Base-by-base conservation (phyloP, 2,888 invertebrate species). In the Tridacna crocea region DNA sequence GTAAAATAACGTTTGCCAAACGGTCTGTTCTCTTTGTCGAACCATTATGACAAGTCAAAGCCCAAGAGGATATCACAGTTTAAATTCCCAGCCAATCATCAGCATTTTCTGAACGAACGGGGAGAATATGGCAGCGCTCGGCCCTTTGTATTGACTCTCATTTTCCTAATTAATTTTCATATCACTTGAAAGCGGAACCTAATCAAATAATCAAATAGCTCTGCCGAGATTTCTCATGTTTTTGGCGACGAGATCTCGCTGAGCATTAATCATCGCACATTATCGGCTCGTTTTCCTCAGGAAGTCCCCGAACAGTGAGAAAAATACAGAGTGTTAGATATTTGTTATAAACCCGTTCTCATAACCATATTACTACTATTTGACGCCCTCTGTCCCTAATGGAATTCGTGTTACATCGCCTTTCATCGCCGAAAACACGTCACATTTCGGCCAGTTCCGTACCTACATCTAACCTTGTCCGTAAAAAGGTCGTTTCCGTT, bases 1-100 rank as follows among this genome's bases (percentile, higher is more conserved):
- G 80, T 85, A 85, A 85, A 85, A 80, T 80, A 77, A 55, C 80
- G 85, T 80, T 85, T 83, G 85, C 83, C 85, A 85, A 85, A 73
- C 79, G 83, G 79, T 85, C 83, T 85, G 85, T 83, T 83, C 85
- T 81, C 74, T 83, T 81, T 85, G 80, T 79, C 60, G 61, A 80
- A 77, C 77, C 83, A 83, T 80, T 79, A 85, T 85, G 85, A 83
- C 85, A 85, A 80, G 83, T 83, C 66, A 46, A 46, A 27, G n/a
- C 46, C 46, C 46, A n/a, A 46, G 66, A 66, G 66, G 66, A 66
- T 36, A 66, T 66, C n/a, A n/a, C 46, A n/a, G 10, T 36, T 36
- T 46, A 66, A 66, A 8, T 15, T 36, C 46, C 36, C 19, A 46
- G 46, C 46, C 17, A 66, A 36, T 46, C n/a, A 55, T 66, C 46